phyloP scores from a whole-genome alignment of 2,113 vertebrate species.

The Ploceus nigricollis region DNA sequence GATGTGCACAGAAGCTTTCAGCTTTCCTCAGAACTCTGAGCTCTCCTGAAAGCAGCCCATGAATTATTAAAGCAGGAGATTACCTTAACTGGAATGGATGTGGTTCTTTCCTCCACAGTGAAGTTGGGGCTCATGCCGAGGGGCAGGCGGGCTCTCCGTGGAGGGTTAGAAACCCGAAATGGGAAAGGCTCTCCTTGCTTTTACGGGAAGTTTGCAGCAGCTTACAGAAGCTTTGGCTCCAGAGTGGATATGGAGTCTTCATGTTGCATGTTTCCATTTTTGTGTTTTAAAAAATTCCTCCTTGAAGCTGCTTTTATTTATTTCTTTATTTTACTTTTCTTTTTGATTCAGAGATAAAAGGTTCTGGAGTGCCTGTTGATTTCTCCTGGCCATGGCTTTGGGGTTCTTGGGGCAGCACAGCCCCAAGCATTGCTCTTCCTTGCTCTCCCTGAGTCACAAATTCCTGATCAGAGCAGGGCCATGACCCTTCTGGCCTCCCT shows the following conservation, averaged over 20 bases:
- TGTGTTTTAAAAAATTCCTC: neutral
- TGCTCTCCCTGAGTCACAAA: neutral
- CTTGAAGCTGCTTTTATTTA: neutral
- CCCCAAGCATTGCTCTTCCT: neutral
- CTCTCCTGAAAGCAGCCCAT: constrained; percentile 17
- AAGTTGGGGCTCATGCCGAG: neutral
- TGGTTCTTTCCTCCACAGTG: neutral
- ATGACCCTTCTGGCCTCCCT: neutral
- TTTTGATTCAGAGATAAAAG: neutral
- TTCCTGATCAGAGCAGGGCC: neutral
- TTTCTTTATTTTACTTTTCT: neutral
- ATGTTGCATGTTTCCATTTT: neutral
- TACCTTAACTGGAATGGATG: constrained; percentile 11
- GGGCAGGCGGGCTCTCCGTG: fast-evolving
- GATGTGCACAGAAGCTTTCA: neutral
- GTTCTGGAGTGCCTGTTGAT: neutral
- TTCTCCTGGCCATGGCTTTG: neutral
- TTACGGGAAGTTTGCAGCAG: neutral
- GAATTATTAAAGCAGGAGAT: constrained; percentile 45
- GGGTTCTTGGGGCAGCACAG: neutral
- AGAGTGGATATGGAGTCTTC: fast-evolving
- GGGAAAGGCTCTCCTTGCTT: neutral
- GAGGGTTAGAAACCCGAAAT: neutral
- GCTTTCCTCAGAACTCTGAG: neutral
- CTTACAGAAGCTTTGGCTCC: neutral